Conservation (phyloP, 1,140 invertebrate genomes). For the Cydia fagiglandana region DNA sequence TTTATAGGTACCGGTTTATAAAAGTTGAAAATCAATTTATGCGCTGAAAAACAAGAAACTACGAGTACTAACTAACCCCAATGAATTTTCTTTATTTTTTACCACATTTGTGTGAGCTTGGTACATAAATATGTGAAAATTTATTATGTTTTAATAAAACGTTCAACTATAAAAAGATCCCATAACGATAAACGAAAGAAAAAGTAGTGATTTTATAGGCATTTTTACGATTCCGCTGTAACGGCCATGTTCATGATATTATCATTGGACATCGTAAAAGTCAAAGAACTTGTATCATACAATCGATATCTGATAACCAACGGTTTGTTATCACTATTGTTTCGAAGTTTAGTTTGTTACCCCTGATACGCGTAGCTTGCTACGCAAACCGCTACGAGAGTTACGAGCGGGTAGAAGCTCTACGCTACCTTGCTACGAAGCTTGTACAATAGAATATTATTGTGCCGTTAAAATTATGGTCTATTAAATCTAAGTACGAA, state of each 20-base stretch:
- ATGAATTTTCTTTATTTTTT: too few species aligned
- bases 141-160: neutral
- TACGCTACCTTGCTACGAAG: slow-evolving; percentile 11
- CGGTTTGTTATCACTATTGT: neutral
- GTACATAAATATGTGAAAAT: too few species aligned
- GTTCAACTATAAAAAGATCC: neutral
- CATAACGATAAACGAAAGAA: slow-evolving; percentile 2
- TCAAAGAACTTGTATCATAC: neutral
- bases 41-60: too few species aligned
- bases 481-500: slow-evolving; percentile 23
- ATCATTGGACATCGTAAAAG: neutral
- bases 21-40: too few species aligned
- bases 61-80: too few species aligned
- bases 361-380: slow-evolving; percentile 14
- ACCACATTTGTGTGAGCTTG: too few species aligned
- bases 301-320: slow-evolving; percentile 1
- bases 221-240: neutral
- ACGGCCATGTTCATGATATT: neutral
- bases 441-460: slow-evolving; percentile 29
- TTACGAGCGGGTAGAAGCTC: slow-evolving; percentile 16
- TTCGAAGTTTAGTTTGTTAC: neutral
- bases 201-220: neutral
- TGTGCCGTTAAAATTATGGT: slow-evolving; percentile 15
- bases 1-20: too few species aligned
- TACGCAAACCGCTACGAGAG: slow-evolving; percentile 24